Evolutionary conservation across 2,888 invertebrate species (phyloP), one percentile per base, ranked within the genome.

Genomic region (Ferdinandea cuprea): DNA sequence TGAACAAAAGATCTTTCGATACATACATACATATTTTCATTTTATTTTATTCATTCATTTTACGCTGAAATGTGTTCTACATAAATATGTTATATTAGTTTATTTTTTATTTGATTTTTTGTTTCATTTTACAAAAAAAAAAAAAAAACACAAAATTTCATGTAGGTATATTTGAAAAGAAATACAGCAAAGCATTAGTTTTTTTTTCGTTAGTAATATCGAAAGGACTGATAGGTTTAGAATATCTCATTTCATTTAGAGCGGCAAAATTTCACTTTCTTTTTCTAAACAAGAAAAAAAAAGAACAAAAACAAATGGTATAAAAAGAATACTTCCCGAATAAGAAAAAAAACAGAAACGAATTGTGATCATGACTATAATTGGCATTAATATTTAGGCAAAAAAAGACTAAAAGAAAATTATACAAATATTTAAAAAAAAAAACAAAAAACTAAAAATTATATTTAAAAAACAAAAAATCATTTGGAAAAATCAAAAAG

Each of bases 181-280:
- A n/a, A n/a, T n/a, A n/a, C n/a, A 68, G 58, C 40, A 73, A 54
- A 61, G 44, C 61, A 59, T 81, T 73, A 66, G 58, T 40, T 11
- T 68, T 59, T 78, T 83, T 77, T 21, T 68, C 54, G 63, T 74
- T 40, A 65, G 73, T 85, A 85, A 85, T 85, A 86, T 86, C 81
- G 86, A 86, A 87, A 86, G 87, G 86, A 87, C 87, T 87, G 87
- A 87, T 87, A 87, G 87, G 84, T 87, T 87, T 87, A 87, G 87
- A 85, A 85, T 73, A 71, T 76, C 68, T 77, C 66, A 77, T 72
- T 77, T 80, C 76, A 74, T 74, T 85, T 78, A 35, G 72, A 87
- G 73, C 81, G 77, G 58, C 66, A 65, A 78, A 58, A 72, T 79
- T 66, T 72, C 17, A 58, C 66, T 66, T 73, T 61, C 73, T 72